These are phyloP conservation scores for Gnathonemus echidnorhynchus DNA, from an alignment of 2,113 vertebrate genomes.

Conservation along the genomic window DNA sequence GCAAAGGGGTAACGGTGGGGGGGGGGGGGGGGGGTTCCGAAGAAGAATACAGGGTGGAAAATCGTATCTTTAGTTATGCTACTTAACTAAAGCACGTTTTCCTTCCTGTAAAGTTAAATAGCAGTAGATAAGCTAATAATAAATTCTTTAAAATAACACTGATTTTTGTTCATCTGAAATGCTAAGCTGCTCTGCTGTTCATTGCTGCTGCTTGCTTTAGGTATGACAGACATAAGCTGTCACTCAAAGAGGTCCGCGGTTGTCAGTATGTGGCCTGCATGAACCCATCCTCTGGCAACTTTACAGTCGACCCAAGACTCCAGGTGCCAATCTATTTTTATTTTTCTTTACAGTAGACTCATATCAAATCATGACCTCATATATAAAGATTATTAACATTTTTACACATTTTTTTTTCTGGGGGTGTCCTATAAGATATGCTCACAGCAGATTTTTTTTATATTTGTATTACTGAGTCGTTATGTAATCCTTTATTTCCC, in stretches of 20 bases:
- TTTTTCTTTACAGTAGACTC: background rate
- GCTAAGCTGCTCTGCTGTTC: background rate
- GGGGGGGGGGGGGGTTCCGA: background rate
- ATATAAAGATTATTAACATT: background rate
- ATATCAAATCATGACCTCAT: background rate
- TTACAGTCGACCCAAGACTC: conserved; percentile 66
- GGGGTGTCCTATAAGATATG: background rate
- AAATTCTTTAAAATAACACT: background rate
- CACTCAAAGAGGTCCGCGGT: conserved; percentile 65
- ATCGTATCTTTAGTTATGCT: background rate
- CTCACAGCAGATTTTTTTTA: background rate
- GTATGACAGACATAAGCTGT: conserved; percentile 70
- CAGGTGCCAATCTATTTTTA: conserved; percentile 52
- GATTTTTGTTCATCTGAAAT: background rate
- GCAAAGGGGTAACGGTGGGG: background rate
- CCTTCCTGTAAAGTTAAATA: background rate
- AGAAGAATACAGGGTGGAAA: background rate
- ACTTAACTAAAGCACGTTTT: background rate
- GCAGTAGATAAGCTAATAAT: background rate
- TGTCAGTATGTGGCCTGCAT: conserved; percentile 71
- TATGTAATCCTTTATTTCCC: conserved; percentile 10
- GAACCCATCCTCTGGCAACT: conserved; percentile 72
- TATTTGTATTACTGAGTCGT: background rate
- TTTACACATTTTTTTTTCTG: background rate
- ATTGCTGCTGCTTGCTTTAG: conserved; percentile 28